Evolutionary conservation across 2,888 invertebrate species (phyloP).

Genomic region (Beris morrisii): DNA sequence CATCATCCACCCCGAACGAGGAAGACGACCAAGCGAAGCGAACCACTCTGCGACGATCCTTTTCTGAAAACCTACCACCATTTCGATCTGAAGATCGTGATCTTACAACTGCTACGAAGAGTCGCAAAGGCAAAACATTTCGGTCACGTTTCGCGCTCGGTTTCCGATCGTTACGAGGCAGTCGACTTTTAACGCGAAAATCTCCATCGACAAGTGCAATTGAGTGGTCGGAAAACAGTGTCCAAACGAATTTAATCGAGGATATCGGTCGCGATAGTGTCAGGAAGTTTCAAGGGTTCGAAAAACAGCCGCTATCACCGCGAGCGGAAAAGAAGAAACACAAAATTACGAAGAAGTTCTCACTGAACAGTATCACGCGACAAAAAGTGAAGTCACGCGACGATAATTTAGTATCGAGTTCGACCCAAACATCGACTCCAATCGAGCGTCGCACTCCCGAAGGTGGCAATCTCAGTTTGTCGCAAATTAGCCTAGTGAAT

Average conservation of each 20-base stretch:
- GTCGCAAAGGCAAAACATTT: not conserved
- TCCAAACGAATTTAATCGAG: not conserved
- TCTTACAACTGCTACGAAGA: not conserved
- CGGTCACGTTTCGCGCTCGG: constrained; percentile 52
- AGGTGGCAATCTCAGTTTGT: constrained; percentile 34
- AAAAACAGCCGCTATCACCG: not conserved
- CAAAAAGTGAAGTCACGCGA: constrained; percentile 12
- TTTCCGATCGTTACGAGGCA: constrained; percentile 46
- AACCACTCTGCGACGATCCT: too few relatives aligned
- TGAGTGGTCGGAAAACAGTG: too few relatives aligned
- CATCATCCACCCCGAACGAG: too few relatives aligned
- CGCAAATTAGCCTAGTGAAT: constrained; percentile 35
- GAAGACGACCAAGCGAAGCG: too few relatives aligned
- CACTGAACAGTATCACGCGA: constrained; percentile 1
- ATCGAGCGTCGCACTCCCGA: constrained; percentile 36
- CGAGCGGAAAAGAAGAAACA: constrained; percentile 14
- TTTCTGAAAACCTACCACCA: too few relatives aligned
- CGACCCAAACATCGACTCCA: constrained; percentile 42
- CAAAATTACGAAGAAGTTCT: not conserved
- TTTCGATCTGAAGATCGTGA: too few relatives aligned
- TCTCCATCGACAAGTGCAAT: not conserved
- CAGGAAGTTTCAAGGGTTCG: not conserved
- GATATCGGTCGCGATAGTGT: not conserved
- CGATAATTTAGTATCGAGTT: constrained; percentile 35
- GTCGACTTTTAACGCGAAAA: not conserved